Evolutionary conservation across 2,113 vertebrate genomes (phyloP), one percentile per base, ranked within the genome.

Genomic region (Neogale vison): DNA sequence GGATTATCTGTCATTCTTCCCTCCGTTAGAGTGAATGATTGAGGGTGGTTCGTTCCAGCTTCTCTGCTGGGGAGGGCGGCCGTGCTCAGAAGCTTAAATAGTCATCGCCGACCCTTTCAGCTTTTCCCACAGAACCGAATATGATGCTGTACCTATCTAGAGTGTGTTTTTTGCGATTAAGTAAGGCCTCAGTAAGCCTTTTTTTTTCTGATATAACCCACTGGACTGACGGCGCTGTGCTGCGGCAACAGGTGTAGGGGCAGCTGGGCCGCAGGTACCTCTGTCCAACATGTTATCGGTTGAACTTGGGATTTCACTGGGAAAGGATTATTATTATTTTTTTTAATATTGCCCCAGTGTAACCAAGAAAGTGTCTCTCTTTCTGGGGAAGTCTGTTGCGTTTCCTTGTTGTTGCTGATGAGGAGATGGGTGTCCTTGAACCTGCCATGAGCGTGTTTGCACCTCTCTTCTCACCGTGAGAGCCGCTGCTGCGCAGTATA

Each of bases 11-110:
- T 39, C 12, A 26, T 91, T 86, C 80, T 90, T 17, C 52, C 92
- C 84, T 94, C 50, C 67, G 42, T 80, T 69, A 96, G 94, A 80
- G 61, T 63, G 77, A 95, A 39, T 67, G 63, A 74, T 63, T 74
- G 95, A 93, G 82, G 92, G 26, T 63, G 50, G 13, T 81, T 81
- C 42, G 1, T 67, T 90, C 52, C n/a, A n/a, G n/a, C 76, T 80
- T 89, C 95, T 89, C 77, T 83, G 74, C 21, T 3, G 2, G 47
- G 17, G n/a, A 86, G 39, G 39, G 67, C 92, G 24, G 84, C 36
- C 36, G 14, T 0, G 1, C 29, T 39, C 6, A 1, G 17, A 17
- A 29, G 6, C 45, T 86, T 39, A 14, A 47, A 57, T 36, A 67
- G 50, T 80, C 72, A 50, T 1, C 42, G 21, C 74, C 63, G 3